phyloP scores from a whole-genome alignment of 92 coral and sea anemone genomes.

The Parazoanthus darwini region DNA sequence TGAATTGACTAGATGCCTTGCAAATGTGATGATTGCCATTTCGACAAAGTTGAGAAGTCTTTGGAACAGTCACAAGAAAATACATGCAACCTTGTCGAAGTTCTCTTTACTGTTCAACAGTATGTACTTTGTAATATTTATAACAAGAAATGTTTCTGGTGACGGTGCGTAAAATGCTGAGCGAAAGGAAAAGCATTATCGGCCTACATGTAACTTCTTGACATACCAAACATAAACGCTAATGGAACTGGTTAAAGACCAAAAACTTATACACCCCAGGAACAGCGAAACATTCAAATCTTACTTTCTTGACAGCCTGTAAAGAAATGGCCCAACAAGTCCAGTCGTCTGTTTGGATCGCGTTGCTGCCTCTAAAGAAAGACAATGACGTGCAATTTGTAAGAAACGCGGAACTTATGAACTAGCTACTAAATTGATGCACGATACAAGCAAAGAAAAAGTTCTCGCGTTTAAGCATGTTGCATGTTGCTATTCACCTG shows the following conservation, averaged over 20 bases:
- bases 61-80: too few relatives aligned
- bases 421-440: neutral
- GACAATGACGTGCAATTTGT: neutral
- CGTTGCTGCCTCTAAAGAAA: conserved; percentile 72
- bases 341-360: conserved; percentile 68
- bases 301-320: conserved; percentile 90
- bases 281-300: conserved; percentile 1
- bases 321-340: conserved; percentile 82
- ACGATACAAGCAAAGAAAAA: neutral
- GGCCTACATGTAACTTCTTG: too few relatives aligned
- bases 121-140: too few relatives aligned
- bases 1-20: too few relatives aligned
- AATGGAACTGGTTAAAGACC: neutral
- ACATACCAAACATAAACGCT: neutral
- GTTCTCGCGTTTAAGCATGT: neutral
- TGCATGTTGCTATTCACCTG: neutral
- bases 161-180: too few relatives aligned
- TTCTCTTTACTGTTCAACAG: too few relatives aligned
- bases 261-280: neutral
- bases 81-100: too few relatives aligned
- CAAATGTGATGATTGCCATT: too few relatives aligned
- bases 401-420: neutral
- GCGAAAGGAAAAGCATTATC: too few relatives aligned
- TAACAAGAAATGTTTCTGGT: too few relatives aligned
- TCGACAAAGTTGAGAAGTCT: too few relatives aligned